Conservation (phyloP, 2,797 vertebrate genomes). For the Micrastur ruficollis region DNA sequence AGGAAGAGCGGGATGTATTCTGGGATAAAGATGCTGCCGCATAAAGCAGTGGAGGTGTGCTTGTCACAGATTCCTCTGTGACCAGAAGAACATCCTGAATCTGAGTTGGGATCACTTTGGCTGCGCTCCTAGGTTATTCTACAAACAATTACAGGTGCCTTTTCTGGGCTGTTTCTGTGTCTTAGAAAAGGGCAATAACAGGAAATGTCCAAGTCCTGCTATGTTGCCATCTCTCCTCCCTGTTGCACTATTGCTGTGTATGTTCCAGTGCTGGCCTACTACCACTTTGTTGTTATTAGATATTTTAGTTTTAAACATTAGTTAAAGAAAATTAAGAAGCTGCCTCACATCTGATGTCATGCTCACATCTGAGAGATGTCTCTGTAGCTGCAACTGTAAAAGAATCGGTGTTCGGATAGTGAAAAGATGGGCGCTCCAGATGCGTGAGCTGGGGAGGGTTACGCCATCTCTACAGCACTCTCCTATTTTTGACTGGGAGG, state of each 20-base stretch:
- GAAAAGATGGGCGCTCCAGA: background rate
- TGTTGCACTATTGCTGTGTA: no score
- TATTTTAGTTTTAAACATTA: background rate
- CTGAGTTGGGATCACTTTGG: background rate
- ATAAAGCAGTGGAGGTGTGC: background rate
- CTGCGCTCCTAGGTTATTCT: background rate
- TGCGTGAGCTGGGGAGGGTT: background rate
- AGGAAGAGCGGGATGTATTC: background rate
- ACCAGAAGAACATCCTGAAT: background rate
- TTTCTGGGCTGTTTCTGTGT: background rate
- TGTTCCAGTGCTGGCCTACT: background rate
- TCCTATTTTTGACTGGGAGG: background rate
- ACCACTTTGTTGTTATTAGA: background rate
- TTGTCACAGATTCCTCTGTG: background rate
- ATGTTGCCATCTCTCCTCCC: background rate
- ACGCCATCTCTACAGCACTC: rapidly evolving
- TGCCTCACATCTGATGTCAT: background rate
- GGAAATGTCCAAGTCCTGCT: background rate
- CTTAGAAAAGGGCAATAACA: background rate
- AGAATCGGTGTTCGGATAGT: rapidly evolving
- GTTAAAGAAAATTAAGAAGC: background rate
- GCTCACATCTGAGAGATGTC: background rate
- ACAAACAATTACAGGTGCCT: no score
- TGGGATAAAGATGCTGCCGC: background rate
- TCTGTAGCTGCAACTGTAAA: background rate